Evolutionary conservation across 2,113 vertebrate genomes (phyloP).

Genomic region (Ciconia maguari): DNA sequence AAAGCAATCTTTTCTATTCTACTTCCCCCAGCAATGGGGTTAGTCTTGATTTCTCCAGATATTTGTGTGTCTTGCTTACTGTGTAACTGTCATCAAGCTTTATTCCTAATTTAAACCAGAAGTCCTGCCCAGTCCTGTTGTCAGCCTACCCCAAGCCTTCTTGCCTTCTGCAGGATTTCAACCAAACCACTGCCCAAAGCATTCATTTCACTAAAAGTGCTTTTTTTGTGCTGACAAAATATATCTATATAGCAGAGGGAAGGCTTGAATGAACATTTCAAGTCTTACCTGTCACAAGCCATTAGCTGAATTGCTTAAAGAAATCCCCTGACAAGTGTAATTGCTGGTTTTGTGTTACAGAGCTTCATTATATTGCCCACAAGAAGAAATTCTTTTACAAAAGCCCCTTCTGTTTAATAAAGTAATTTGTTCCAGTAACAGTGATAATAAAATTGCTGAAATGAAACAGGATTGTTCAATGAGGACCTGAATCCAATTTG

Average conservation of each 20-base stretch:
- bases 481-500: constrained; percentile 81
- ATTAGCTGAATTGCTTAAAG: constrained; percentile 78
- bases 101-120: neutral
- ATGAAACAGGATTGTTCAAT: constrained; percentile 79
- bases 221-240: constrained; percentile 55
- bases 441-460: constrained; percentile 85
- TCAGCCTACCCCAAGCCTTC: neutral
- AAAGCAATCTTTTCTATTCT: neutral
- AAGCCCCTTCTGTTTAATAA: constrained; percentile 80
- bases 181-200: constrained; percentile 48
- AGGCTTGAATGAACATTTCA: constrained; percentile 64
- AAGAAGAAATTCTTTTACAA: constrained; percentile 73
- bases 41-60: neutral
- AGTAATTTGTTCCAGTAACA: constrained; percentile 84
- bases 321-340: constrained; percentile 76
- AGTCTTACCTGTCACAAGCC: constrained; percentile 72
- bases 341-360: constrained; percentile 71
- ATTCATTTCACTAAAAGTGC: constrained; percentile 57
- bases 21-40: neutral
- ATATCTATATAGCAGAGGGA: constrained; percentile 26
- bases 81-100: neutral
- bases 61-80: neutral
- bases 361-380: constrained; percentile 72
- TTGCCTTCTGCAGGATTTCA: constrained; percentile 8
- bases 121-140: neutral